Conservation (phyloP, 1,140 invertebrate genomes). For the Odontomachus brunneus region DNA sequence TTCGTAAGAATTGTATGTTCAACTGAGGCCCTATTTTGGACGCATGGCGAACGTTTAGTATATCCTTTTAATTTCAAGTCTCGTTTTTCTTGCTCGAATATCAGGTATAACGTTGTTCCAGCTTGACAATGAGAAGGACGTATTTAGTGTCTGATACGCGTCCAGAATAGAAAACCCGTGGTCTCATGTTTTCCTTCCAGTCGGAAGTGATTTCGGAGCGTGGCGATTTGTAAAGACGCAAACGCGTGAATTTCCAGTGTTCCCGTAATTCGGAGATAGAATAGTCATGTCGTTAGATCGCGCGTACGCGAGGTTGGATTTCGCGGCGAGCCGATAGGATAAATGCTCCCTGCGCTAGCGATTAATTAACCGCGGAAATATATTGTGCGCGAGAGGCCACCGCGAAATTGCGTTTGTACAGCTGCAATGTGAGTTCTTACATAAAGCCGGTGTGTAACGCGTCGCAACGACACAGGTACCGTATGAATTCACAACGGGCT, state of each 20-base stretch:
- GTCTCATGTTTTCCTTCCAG: too few relatives aligned
- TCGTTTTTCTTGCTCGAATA: too few relatives aligned
- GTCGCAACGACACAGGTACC: conserved; percentile 20
- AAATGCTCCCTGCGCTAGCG: background rate
- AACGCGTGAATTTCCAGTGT: background rate
- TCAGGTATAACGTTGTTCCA: too few relatives aligned
- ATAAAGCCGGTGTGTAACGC: conserved; percentile 32
- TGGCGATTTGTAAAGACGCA: too few relatives aligned
- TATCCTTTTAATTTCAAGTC: too few relatives aligned
- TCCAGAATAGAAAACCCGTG: too few relatives aligned
- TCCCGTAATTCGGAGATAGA: background rate
- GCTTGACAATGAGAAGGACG: too few relatives aligned
- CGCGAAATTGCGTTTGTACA: background rate
- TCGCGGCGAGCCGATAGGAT: background rate
- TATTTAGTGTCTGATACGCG: too few relatives aligned
- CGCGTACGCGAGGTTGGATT: background rate
- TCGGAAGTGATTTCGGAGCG: too few relatives aligned
- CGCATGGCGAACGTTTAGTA: too few relatives aligned
- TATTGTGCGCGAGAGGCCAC: background rate
- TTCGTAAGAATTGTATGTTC: too few relatives aligned
- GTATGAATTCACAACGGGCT: conserved; percentile 44
- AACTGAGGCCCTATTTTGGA: background rate
- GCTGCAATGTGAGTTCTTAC: conserved; percentile 22
- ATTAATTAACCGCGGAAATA: conserved; percentile 9
- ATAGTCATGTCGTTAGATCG: too few relatives aligned